A percentile compares a stretch with the other conserved stretches of the same genome.
phyloP scores from a whole-genome alignment of 2,797 vertebrate genomes.

The Liasis olivaceus region DNA sequence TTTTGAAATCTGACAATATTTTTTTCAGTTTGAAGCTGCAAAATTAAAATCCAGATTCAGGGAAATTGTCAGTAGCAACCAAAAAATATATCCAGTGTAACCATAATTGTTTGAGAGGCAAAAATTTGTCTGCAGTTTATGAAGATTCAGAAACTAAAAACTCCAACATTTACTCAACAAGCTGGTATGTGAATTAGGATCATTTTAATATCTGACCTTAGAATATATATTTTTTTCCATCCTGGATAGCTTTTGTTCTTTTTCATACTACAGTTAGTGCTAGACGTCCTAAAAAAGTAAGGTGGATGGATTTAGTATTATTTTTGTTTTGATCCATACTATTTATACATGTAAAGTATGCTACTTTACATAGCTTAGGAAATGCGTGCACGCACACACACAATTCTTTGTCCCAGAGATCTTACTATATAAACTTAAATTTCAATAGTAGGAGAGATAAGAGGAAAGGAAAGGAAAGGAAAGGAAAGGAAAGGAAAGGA shows the following conservation, averaged over 20 bases:
- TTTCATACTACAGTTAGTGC: neutral
- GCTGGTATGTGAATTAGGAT: neutral
- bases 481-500: too few species aligned
- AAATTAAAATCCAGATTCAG: neutral
- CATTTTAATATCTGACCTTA: neutral
- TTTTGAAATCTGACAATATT: constrained; percentile 10
- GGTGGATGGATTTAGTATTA: neutral
- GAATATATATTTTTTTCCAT: neutral
- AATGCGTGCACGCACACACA: neutral
- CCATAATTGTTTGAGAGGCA: neutral
- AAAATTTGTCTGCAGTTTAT: neutral
- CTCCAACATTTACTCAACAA: neutral
- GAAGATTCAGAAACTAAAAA: neutral
- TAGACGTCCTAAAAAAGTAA: neutral
- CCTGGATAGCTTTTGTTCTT: neutral
- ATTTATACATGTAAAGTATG: neutral
- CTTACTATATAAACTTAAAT: neutral
- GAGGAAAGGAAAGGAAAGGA: neutral
- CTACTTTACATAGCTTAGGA: neutral
- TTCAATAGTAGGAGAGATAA: neutral
- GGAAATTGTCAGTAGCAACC: neutral
- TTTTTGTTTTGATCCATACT: neutral
- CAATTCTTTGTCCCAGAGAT: too few species aligned
- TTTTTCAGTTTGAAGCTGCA: neutral
- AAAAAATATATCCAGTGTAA: neutral